A percentile compares a stretch with the other conserved stretches of the same genome.
These are phyloP conservation scores for Rynchops niger DNA, from an alignment of 2,113 vertebrate genomes.

Conservation along the genomic window DNA sequence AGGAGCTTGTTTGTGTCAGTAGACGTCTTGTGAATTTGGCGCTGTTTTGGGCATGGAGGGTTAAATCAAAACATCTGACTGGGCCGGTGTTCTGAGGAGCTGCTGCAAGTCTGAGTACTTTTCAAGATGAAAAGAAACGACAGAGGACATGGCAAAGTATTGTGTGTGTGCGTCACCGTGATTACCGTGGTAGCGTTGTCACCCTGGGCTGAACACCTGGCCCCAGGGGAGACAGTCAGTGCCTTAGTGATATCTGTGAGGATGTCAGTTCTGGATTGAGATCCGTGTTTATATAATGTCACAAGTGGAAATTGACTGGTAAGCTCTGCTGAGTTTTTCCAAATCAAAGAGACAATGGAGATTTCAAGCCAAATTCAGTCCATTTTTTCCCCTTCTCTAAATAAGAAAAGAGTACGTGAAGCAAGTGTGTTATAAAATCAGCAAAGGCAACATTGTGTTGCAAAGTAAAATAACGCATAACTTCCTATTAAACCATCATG, in stretches of 20 bases:
- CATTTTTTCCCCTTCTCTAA: not conserved
- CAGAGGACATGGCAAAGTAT: not conserved
- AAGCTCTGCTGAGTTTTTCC: not conserved
- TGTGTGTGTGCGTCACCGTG: not conserved
- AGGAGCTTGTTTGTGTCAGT: not conserved
- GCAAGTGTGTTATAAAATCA: not conserved
- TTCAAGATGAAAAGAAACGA: not conserved
- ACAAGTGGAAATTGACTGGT: not conserved
- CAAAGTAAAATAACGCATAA: not conserved
- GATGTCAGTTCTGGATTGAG: not conserved
- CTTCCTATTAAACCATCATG: not conserved
- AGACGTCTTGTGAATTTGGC: not conserved
- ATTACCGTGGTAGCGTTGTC: not conserved
- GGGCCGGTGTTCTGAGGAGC: not conserved
- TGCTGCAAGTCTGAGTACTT: not conserved
- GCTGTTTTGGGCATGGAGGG: not conserved
- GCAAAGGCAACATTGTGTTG: not conserved
- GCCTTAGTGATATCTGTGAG: not conserved
- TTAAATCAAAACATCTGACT: not conserved
- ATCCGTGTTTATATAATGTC: not conserved
- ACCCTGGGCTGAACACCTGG: not conserved
- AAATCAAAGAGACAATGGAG: not conserved
- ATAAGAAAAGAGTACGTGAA: not conserved
- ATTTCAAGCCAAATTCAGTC: not conserved
- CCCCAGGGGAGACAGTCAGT: not conserved